A percentile compares a stretch with the other conserved stretches of the same genome.
Conservation (phyloP, 2,113 vertebrate genomes). For the Carassius carassius region DNA sequence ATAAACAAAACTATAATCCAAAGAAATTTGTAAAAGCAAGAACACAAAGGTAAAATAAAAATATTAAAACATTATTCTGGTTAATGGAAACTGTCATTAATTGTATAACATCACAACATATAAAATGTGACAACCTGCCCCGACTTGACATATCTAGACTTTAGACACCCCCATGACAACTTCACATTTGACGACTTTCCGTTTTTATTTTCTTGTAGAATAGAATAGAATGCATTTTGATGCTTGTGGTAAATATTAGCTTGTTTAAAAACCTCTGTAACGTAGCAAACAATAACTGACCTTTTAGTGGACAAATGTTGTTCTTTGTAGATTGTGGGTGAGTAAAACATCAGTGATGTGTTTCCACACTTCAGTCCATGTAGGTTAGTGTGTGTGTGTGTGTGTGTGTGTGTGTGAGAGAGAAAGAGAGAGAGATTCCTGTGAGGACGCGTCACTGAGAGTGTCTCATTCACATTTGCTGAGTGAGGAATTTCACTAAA, state of each 20-base stretch:
- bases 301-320: not conserved
- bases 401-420: not conserved
- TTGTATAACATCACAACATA: not conserved
- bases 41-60: too few species aligned
- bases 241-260: not conserved
- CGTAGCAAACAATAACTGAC: conserved; percentile 1
- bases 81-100: not conserved
- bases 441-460: conserved; percentile 17
- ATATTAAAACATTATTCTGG: not conserved
- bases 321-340: not conserved
- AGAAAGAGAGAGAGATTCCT: conserved; percentile 7
- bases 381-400: conserved; percentile 9
- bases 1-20: not conserved
- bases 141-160: not conserved
- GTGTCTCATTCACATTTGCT: conserved; percentile 73
- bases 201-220: too few species aligned
- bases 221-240: not conserved
- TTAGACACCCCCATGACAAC: not conserved
- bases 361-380: not conserved
- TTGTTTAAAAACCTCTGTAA: not conserved
- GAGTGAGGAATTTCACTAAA: conserved; percentile 75
- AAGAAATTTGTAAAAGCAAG: not conserved
- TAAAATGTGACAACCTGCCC: not conserved
- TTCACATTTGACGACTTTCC: not conserved
- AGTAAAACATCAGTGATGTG: not conserved